These are phyloP conservation scores for Olivierus martensii DNA, from an alignment of 1,140 invertebrate genomes.

Conservation along the genomic window DNA sequence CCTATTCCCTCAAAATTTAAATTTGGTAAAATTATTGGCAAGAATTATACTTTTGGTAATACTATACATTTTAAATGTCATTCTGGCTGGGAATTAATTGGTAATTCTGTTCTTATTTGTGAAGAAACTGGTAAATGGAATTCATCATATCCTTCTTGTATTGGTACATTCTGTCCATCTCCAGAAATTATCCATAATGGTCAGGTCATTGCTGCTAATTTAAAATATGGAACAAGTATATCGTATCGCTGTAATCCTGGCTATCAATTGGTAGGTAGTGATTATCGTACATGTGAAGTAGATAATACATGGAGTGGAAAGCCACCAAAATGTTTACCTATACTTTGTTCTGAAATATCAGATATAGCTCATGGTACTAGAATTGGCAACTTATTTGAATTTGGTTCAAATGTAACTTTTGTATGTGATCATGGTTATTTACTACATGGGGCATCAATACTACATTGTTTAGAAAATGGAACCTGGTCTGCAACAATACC, in stretches of 20 bases:
- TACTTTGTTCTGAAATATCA: conserved; percentile 19
- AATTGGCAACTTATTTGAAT: conserved; percentile 6
- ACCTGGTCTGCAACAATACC: conserved; percentile 15
- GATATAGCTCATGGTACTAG: conserved; percentile 8
- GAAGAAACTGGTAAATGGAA: conserved; percentile 61
- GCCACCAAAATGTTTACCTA: conserved; percentile 24
- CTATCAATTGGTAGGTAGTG: conserved; percentile 6
- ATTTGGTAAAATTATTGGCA: conserved; percentile 64
- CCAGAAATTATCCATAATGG: conserved; percentile 9
- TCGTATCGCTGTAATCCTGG: conserved; percentile 10
- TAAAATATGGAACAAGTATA: conserved; percentile 11
- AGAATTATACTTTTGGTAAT: conserved; percentile 71
- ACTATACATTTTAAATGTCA: conserved; percentile 77
- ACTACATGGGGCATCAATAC: conserved; percentile 15
- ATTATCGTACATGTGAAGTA: conserved; percentile 9
- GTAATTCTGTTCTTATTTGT: conserved; percentile 52
- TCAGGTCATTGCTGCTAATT: conserved; percentile 4
- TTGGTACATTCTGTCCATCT: conserved; percentile 12
- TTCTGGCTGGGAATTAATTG: conserved; percentile 57
- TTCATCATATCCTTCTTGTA: conserved; percentile 55
- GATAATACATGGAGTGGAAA: conserved; percentile 26
- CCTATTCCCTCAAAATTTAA: conserved; percentile 4
- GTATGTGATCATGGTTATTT: conserved; percentile 31
- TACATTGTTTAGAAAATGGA: conserved; percentile 11
- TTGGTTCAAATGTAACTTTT: conserved; percentile 26